Base-by-base conservation (phyloP, 2,888 invertebrate species). In the Scaptomyza caliginosa region DNA sequence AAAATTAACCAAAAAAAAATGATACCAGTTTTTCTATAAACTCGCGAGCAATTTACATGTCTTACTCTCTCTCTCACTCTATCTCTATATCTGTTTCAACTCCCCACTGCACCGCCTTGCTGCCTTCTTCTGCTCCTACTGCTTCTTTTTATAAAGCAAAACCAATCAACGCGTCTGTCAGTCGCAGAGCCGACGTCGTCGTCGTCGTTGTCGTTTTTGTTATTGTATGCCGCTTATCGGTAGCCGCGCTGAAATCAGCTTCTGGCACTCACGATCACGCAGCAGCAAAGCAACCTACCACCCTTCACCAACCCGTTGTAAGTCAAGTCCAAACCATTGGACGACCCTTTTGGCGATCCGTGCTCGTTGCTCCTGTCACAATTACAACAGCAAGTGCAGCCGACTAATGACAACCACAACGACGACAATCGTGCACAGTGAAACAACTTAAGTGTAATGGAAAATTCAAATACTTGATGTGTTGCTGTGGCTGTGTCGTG, bases 111-210 rank as follows among this genome's bases (percentile, higher is more conserved):
- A 24, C 23, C 24, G 5, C 11, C 19, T 36, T 26, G 5, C 7
- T 1, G 4, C 17, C 17, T 34, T 34, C 13, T 16, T 11, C 48
- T 28, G 36, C 13, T 42, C 34, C 26, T 24, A 42, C 42, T 42
- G 38, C 71, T 38, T 46, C 52, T 19, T 50, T 49, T 42, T 42
- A 10, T 38, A 46, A 13, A 63, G 58, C 84, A 83, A 89, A 87
- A 87, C 80, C 88, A 89, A 89, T 89, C 89, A 89, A 88, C 89
- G 90, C 87, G 81, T 77, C 85, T 87, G 88, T 87, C 89, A 88
- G 72, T 81, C 63, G 63, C 60, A 52, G 50, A 49, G 74, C 68
- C 28, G 34, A 30, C 46, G 58, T 64, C 48, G 43, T 56, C 39
- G 66, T 64, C 5, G 23, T 52, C 21, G 42, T 21, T 19, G 50